These are phyloP conservation scores for Hesperia comma DNA, from an alignment of 2,888 invertebrate genomes.

Conservation along the genomic window DNA sequence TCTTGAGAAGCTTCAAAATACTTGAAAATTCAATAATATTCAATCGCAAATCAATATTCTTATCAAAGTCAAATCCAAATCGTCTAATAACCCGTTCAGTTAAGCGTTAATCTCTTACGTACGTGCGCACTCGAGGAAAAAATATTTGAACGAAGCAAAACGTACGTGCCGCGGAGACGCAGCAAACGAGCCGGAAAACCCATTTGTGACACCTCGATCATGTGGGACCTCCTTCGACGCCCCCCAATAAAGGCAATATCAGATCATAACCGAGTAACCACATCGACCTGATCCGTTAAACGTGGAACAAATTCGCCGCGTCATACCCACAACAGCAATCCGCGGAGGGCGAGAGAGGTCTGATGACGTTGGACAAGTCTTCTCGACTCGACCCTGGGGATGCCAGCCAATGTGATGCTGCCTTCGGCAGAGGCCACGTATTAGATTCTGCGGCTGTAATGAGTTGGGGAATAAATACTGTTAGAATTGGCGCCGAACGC, in stretches of 20 bases:
- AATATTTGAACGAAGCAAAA: constrained; percentile 36
- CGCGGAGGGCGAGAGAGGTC: constrained; percentile 41
- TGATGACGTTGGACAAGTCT: constrained; percentile 52
- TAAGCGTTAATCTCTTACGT: constrained; percentile 20
- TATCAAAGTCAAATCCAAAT: too few relatives aligned
- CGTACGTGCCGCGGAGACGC: constrained; percentile 40
- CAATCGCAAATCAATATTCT: too few relatives aligned
- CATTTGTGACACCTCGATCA: constrained; percentile 49
- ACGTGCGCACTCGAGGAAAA: constrained; percentile 22
- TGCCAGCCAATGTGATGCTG: constrained; percentile 63
- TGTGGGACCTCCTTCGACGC: constrained; percentile 46
- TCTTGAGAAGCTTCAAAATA: too few relatives aligned
- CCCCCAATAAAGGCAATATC: constrained; percentile 70
- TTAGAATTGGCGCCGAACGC: constrained; percentile 54
- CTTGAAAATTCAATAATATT: too few relatives aligned
- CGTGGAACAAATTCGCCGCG: background rate
- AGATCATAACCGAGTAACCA: constrained; percentile 57
- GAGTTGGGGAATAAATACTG: constrained; percentile 69
- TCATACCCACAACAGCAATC: too few relatives aligned
- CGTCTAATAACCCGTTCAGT: too few relatives aligned
- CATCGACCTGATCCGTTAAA: constrained; percentile 37
- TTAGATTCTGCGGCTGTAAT: constrained; percentile 69
- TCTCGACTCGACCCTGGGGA: constrained; percentile 65
- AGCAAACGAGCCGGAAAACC: constrained; percentile 48
- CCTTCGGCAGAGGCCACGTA: constrained; percentile 54